phyloP scores from a whole-genome alignment of 2,888 invertebrate species.

The Celastrina argiolus region DNA sequence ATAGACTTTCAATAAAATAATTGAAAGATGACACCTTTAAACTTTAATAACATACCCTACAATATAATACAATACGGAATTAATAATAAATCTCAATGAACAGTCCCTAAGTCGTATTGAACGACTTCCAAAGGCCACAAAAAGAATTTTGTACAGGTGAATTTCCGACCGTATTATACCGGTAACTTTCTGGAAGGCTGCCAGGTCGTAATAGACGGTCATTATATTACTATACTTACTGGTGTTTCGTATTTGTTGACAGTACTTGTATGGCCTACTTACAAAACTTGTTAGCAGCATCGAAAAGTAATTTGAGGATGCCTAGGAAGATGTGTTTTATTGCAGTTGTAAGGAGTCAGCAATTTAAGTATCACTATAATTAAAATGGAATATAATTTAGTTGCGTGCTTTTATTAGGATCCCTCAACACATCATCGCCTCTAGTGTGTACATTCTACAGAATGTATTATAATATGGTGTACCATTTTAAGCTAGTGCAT shows the following conservation, averaged over 20 bases:
- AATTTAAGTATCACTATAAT: not conserved
- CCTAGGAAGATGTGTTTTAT: not conserved
- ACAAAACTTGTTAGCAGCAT: not conserved
- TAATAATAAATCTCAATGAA: not conserved
- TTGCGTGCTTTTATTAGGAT: not conserved
- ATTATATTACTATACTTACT: slow-evolving; percentile 17
- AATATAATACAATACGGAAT: not conserved
- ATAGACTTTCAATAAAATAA: too few species aligned
- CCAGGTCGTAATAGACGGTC: slow-evolving; percentile 18
- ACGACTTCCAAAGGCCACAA: slow-evolving; percentile 15
- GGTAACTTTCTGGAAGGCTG: slow-evolving; percentile 16
- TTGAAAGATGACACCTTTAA: too few species aligned
- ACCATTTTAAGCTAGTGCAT: too few species aligned
- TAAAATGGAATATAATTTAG: not conserved
- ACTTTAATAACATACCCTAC: not conserved
- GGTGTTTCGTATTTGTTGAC: slow-evolving; percentile 15
- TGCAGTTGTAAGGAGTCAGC: not conserved
- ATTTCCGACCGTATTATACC: slow-evolving; percentile 18
- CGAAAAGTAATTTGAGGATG: slow-evolving; percentile 9
- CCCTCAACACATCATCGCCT: not conserved
- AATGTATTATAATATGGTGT: too few species aligned
- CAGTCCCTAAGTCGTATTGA: not conserved
- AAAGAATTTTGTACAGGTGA: slow-evolving; percentile 12
- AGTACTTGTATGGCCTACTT: not conserved
- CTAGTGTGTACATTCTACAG: too few species aligned